Conservation (phyloP, 2,888 invertebrate genomes). For the Isotomurus palustris region DNA sequence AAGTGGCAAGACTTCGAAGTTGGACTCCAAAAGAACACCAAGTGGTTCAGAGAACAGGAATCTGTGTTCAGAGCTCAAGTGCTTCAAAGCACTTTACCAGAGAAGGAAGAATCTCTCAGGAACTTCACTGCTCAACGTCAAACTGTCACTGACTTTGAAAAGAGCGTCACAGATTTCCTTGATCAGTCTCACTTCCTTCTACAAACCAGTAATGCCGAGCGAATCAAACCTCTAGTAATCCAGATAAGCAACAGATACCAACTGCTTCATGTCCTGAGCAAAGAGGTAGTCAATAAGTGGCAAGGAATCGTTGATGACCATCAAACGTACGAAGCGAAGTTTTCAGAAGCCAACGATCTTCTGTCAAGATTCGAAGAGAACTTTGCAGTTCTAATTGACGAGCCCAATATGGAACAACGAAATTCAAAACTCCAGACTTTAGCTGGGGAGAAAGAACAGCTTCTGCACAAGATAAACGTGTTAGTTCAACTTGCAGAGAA, state of each 20-base stretch:
- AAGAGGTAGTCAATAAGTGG: slow-evolving; percentile 81
- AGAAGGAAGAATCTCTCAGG: slow-evolving; percentile 72
- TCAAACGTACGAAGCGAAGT: slow-evolving; percentile 68
- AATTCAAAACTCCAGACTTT: slow-evolving; percentile 54
- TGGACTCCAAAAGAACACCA: slow-evolving; percentile 70
- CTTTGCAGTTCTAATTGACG: slow-evolving; percentile 62
- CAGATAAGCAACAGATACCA: slow-evolving; percentile 87
- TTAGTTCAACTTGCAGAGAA: slow-evolving; percentile 76
- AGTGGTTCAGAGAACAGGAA: slow-evolving; percentile 83
- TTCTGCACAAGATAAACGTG: slow-evolving; percentile 69
- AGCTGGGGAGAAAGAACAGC: slow-evolving; percentile 72
- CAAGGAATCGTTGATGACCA: slow-evolving; percentile 78
- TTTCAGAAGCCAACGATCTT: slow-evolving; percentile 72
- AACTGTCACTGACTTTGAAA: slow-evolving; percentile 72
- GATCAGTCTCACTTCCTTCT: slow-evolving; percentile 83
- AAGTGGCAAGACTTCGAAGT: slow-evolving; percentile 86
- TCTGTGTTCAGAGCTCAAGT: slow-evolving; percentile 79
- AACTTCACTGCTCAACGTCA: slow-evolving; percentile 69
- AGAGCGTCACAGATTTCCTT: slow-evolving; percentile 78
- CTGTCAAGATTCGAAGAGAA: slow-evolving; percentile 69
- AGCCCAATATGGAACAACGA: slow-evolving; percentile 53
- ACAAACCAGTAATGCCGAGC: slow-evolving; percentile 76
- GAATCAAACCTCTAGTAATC: slow-evolving; percentile 77
- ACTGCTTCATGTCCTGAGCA: slow-evolving; percentile 70
- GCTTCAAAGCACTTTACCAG: slow-evolving; percentile 70